Base-by-base conservation (phyloP, 2,888 invertebrate species). In the Lasioglossum leucozonium region DNA sequence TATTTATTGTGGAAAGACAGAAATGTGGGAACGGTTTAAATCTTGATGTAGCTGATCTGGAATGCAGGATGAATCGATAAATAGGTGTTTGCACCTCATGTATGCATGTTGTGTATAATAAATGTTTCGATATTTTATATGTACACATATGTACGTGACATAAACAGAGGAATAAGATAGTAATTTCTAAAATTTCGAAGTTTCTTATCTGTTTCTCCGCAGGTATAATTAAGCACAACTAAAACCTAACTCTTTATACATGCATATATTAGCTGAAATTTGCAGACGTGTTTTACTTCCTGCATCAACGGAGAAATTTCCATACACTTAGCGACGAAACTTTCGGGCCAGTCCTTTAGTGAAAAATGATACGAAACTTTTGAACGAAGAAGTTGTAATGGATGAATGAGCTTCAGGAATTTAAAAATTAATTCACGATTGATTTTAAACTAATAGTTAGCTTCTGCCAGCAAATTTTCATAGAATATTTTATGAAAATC, bases 181-280 rank as follows among this genome's bases (percentile, higher is more conserved):
- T 18, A 30, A 62, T 62, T 30, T 18, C 8, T 0, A 16, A 62
- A 8, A 30, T 30, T 18, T 62, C 16, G 30, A 8, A 62, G 62
- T 62, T 30, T 30, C 62, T 62, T 62, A 62, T 62, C 62, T 30
- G 26, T 2, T 62, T 30, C 62, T 30, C 13, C 0, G 62, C 30
- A 62, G 62, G 30, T 30, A 30, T 62, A 62, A 62, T 62, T 62
- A 62, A 62, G 62, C 26, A 30, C 62, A 30, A 62, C 62, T 62
- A 62, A 62, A 62, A 30, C 30, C 26, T 30, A 26, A 58, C 58
- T 26, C 26, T 30, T 30, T 13, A 30, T 62, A n/a, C 51, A 10
- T 16, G 16, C 47, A 22, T 51, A 26, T 58, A 58, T 6, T 30
- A 30, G 30, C 16, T 26, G 62, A 62, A 30, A 62, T 30, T 62